phyloP scores from a whole-genome alignment of 2,797 vertebrate species.

The Spinus olivaceus region DNA sequence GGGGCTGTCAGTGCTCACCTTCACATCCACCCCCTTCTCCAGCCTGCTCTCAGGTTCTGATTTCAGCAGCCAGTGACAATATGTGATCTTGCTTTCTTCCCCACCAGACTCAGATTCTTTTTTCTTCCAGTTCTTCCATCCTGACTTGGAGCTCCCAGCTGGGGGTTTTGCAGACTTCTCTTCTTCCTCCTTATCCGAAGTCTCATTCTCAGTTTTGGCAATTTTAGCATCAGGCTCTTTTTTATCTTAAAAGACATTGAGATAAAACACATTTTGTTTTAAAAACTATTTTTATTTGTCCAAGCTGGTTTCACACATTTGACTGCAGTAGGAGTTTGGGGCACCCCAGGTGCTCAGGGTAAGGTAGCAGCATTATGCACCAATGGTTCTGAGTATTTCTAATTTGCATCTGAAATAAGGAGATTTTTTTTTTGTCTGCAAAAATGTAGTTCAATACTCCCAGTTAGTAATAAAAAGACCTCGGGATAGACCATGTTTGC shows the following conservation, averaged over 20 bases:
- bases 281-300: background rate
- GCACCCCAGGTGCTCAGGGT: background rate
- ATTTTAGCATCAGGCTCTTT: conserved; percentile 63
- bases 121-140: conserved; percentile 46
- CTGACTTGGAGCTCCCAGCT: conserved; percentile 25
- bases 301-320: background rate
- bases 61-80: conserved; percentile 91
- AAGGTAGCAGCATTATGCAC: background rate
- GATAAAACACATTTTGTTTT: background rate
- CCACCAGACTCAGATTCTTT: background rate
- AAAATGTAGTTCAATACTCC: background rate
- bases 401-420: background rate
- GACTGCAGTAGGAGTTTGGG: background rate
- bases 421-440: background rate
- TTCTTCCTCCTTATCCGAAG: background rate
- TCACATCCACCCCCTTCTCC: conserved; percentile 91
- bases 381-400: background rate
- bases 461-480: background rate
- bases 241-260: conserved; percentile 48
- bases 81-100: conserved; percentile 24
- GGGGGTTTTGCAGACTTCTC: background rate
- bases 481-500: background rate
- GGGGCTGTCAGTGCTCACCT: conserved; percentile 75
- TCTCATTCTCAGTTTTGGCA: conserved; percentile 27
- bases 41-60: conserved; percentile 94